These are phyloP conservation scores for Lithophane leautieri DNA, from an alignment of 2,888 invertebrate genomes.

Conservation along the genomic window DNA sequence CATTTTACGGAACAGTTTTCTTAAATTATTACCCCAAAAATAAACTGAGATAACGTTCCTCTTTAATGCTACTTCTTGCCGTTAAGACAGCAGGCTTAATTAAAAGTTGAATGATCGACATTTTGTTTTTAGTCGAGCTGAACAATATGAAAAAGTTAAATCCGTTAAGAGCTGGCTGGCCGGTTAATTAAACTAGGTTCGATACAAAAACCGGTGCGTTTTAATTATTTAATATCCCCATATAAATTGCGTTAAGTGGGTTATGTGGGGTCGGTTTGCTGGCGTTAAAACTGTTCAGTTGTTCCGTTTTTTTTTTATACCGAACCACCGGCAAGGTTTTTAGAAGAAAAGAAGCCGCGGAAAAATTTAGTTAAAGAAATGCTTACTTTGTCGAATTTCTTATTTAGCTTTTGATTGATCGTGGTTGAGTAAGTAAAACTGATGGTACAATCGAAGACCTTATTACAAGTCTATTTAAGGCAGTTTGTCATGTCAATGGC, in stretches of 20 bases:
- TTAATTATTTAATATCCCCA: conserved; percentile 76
- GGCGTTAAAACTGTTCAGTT: conserved; percentile 70
- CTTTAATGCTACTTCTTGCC: conserved; percentile 32
- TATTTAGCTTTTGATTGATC: conserved; percentile 4
- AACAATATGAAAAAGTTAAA: conserved; percentile 70
- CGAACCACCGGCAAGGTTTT: conserved; percentile 7
- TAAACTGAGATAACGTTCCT: conserved; percentile 41
- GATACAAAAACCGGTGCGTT: conserved; percentile 76
- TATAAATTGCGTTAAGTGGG: conserved; percentile 74
- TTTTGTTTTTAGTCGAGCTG: conserved; percentile 65
- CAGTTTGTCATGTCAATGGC: conserved; percentile 26
- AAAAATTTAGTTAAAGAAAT: neutral
- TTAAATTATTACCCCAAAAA: conserved; percentile 52
- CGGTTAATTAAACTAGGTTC: conserved; percentile 76
- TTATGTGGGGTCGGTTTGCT: conserved; percentile 65
- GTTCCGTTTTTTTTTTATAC: conserved; percentile 56
- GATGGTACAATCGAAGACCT: neutral
- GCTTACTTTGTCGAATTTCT: neutral
- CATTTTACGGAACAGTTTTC: conserved; percentile 40
- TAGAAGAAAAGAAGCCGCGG: conserved; percentile 2
- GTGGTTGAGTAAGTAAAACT: neutral
- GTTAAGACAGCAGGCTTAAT: conserved; percentile 63
- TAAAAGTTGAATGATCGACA: conserved; percentile 75
- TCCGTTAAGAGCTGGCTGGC: conserved; percentile 62
- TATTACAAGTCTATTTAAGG: conserved; percentile 1